A percentile compares a stretch with the other conserved stretches of the same genome.
Evolutionary conservation across 53 echinoderm and acorn worm genomes (phyloP).

Genomic region (Paracentrotus lividus): DNA sequence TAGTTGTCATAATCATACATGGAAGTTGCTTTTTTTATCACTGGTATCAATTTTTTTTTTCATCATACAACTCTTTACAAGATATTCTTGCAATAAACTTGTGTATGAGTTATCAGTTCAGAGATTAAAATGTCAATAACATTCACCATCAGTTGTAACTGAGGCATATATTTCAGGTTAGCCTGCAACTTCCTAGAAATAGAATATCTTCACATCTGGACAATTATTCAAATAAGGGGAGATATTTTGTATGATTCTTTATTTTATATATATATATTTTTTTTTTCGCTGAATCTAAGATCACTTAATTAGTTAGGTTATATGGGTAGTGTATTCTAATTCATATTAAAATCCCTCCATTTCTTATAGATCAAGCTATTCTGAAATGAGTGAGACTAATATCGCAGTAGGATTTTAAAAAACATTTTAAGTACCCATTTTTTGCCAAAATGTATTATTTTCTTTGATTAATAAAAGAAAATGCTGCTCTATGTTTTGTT

Average conservation of each 20-base stretch:
- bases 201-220: neutral
- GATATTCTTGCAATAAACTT: neutral
- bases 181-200: neutral
- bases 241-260: no score
- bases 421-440: conserved; percentile 6
- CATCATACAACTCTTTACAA: conserved; percentile 23
- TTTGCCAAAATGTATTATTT: conserved; percentile 33
- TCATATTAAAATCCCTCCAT: conserved; percentile 34
- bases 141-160: neutral
- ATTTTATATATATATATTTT: neutral
- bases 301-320: no score
- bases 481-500: conserved; percentile 50
- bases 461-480: conserved; percentile 20
- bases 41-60: neutral
- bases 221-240: neutral
- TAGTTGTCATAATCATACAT: neutral
- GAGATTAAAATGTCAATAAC: neutral
- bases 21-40: neutral
- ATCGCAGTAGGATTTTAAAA: neutral
- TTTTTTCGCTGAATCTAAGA: neutral
- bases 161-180: neutral
- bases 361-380: neutral
- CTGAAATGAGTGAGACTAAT: neutral
- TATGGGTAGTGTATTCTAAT: neutral
- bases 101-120: neutral